phyloP scores from a whole-genome alignment of 2,797 vertebrate genomes.

The Ammospiza maritima region DNA sequence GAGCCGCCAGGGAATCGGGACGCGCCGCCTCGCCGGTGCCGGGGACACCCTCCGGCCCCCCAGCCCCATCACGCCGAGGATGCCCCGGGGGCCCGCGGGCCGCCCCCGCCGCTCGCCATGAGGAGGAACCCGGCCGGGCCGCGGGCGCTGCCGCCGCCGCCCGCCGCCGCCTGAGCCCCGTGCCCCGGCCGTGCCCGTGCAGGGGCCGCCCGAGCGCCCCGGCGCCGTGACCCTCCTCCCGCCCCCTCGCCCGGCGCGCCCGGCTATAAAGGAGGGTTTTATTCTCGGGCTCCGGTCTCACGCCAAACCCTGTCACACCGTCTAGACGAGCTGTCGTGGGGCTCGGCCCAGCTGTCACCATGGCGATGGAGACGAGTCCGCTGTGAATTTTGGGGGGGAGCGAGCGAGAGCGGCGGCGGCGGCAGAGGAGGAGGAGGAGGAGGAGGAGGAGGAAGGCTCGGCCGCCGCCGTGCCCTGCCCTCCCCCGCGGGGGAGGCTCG shows the following conservation, averaged over 20 bases:
- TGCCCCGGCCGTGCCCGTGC: background rate
- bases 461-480: background rate
- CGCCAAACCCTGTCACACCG: constrained; percentile 84
- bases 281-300: constrained; percentile 82
- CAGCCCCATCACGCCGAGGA: constrained; percentile 74
- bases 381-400: constrained; percentile 83
- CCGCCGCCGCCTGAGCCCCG: constrained; percentile 7
- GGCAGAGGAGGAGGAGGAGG: constrained; percentile 27
- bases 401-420: background rate
- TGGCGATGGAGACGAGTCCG: constrained; percentile 88
- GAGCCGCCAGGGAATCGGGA: constrained; percentile 76
- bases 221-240: constrained; percentile 35
- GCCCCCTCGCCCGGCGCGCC: constrained; percentile 37
- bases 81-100: constrained; percentile 4
- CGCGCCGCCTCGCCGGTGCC: constrained; percentile 50
- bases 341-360: constrained; percentile 87
- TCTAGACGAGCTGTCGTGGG: constrained; percentile 84
- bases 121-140: background rate
- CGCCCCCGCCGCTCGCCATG: constrained; percentile 58
- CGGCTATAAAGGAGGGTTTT: constrained; percentile 76
- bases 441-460: background rate
- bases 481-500: background rate
- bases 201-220: constrained; percentile 27
- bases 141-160: background rate
- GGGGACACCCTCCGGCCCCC: constrained; percentile 72